These are phyloP conservation scores for Phyllotis vaccarum DNA, from an alignment of 2,797 vertebrate genomes.

Conservation along the genomic window DNA sequence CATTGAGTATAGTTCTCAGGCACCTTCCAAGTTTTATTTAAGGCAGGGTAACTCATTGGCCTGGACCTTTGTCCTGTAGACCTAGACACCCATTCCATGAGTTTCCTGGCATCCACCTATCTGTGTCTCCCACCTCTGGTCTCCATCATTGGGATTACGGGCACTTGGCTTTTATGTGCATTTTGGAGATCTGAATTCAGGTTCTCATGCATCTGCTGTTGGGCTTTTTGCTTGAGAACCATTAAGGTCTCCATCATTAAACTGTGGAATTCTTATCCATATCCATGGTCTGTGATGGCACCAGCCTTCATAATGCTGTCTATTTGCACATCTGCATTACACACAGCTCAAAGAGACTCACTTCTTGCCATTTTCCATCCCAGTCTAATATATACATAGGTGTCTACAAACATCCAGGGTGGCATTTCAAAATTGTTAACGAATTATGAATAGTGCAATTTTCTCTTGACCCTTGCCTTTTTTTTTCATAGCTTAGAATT, in stretches of 20 bases:
- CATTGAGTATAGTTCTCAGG: not conserved
- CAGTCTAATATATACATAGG: accelerated
- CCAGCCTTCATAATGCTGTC: not conserved
- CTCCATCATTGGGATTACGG: not conserved
- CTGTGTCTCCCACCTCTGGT: not conserved
- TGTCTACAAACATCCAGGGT: not conserved
- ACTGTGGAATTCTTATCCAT: not conserved
- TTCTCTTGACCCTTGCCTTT: slow-evolving; percentile 24
- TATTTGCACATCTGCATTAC: not conserved
- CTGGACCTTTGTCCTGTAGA: not conserved
- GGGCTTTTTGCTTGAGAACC: not conserved
- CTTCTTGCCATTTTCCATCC: accelerated
- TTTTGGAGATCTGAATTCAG: not conserved
- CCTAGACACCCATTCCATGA: no score
- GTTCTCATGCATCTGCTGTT: not conserved
- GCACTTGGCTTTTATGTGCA: not conserved
- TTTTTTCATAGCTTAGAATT: slow-evolving; percentile 3
- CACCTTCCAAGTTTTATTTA: not conserved
- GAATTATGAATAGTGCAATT: not conserved
- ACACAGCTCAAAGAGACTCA: not conserved
- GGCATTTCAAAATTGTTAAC: not conserved
- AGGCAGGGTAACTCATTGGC: no score
- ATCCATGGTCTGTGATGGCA: not conserved
- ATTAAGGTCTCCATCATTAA: not conserved
- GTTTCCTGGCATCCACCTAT: not conserved